Percentiles rank a stretch among this genome's conserved stretches.
phyloP scores from a whole-genome alignment of 2,888 invertebrate species.

The Morinoia aosen region DNA sequence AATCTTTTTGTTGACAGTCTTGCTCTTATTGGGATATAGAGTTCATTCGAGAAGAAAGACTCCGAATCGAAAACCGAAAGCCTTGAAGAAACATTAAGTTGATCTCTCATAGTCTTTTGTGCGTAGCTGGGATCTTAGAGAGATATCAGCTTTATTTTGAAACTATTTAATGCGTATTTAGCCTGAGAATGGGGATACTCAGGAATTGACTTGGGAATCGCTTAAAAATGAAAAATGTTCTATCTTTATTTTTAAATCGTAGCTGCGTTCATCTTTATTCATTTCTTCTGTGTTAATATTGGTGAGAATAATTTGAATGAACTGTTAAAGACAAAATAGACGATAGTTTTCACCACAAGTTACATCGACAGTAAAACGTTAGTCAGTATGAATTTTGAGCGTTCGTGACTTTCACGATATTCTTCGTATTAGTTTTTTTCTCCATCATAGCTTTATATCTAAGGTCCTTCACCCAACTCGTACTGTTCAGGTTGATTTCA shows the following conservation, averaged over 20 bases:
- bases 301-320: background rate
- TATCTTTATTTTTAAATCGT: background rate
- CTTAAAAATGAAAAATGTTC: background rate
- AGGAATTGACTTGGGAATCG: background rate
- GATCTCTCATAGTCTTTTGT: background rate
- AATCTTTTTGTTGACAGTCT: conserved; percentile 40
- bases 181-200: background rate
- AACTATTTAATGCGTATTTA: background rate
- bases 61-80: background rate
- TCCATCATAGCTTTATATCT: too few relatives aligned
- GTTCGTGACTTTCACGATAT: too few relatives aligned
- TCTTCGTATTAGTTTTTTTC: too few relatives aligned
- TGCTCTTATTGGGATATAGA: conserved; percentile 9
- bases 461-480: too few relatives aligned
- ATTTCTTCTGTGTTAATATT: background rate
- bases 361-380: too few relatives aligned
- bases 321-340: too few relatives aligned
- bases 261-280: background rate
- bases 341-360: too few relatives aligned
- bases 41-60: conserved; percentile 21
- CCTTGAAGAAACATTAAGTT: conserved; percentile 1
- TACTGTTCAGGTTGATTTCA: too few relatives aligned
- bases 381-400: too few relatives aligned
- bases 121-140: background rate
- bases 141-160: background rate